Evolutionary conservation across 1,140 invertebrate genomes (phyloP).

Genomic region (Euborellia annulipes): DNA sequence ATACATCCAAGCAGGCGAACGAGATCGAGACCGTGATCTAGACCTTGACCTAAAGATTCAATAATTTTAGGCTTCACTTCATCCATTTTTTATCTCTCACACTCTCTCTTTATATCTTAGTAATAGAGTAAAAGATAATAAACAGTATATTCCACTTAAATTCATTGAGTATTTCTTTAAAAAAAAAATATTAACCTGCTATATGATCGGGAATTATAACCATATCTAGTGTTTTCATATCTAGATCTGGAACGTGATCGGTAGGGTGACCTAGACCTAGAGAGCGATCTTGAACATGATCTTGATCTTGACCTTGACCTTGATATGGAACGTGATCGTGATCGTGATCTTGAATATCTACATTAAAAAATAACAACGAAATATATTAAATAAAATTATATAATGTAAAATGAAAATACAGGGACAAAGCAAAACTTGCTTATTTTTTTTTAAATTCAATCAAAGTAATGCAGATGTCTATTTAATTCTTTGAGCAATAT

Average conservation of each 20-base stretch:
- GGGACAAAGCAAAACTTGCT: no score
- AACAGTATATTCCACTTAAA: background rate
- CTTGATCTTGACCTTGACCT: slow-evolving; percentile 7
- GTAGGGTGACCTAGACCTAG: slow-evolving; percentile 12
- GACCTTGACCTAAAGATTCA: background rate
- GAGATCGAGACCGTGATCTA: background rate
- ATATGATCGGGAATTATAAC: background rate
- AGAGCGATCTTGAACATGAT: slow-evolving; percentile 20
- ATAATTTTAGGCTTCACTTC: background rate
- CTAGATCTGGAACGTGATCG: slow-evolving; percentile 24
- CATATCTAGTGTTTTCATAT: background rate
- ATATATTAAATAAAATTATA: no score
- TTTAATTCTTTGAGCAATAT: no score
- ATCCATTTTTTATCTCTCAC: no score
- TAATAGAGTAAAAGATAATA: no score
- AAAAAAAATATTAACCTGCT: background rate
- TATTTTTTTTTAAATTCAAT: no score
- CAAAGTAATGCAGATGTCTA: no score
- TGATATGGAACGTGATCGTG: slow-evolving; percentile 11
- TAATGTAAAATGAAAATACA: no score
- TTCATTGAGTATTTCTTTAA: slow-evolving; percentile 3
- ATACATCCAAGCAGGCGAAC: slow-evolving; percentile 16
- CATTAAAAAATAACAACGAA: no score
- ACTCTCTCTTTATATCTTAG: no score
- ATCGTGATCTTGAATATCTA: slow-evolving; percentile 15